Base-by-base conservation (phyloP, 2,888 invertebrate genomes). In the Lottia gigantea region DNA sequence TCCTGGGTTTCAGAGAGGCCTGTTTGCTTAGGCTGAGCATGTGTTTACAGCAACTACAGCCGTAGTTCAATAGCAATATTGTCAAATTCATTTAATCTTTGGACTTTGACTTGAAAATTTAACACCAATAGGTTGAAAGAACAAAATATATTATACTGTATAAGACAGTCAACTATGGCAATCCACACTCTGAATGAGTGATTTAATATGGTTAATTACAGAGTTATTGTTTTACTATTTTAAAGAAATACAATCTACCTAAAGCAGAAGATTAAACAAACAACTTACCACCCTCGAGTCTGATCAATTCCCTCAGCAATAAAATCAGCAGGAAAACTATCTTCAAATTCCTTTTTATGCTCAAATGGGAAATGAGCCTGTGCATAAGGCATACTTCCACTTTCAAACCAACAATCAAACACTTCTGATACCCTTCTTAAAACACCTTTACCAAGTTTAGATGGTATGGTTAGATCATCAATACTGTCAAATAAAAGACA, bases 381-480 rank as follows among this genome's bases (percentile, higher is more conserved):
- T 23, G 88, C 98, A 85, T 97, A 99, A 0, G 99, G 99, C 99
- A 99, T 99, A 25, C 97, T 96, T 6, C 99, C 98, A 0, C 97
- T 97, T 88, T 99, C 99, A 90, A 99, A 99, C 99, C 99, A 99
- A 88, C 99, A 99, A 89, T 99, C 99, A 89, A 99, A 99, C 0
- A 99, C 98, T 89, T 98, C 97, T 0, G 93, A 86, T 6, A 99
- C 93, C 69, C 99, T 92, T 75, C 91, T 92, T 46, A 99, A 89
- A 15, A 95, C 94, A 4, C 96, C 95, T 71, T 93, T 92, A 8
- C 96, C 97, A 47, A 93, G 91, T 68, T 91, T 91, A 0, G 98
- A 98, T 0, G 98, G 97, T 82, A 99, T 98, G 83, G 94, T 94
- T 73, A 99, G 90, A 82, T 94, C 91, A 89, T 99, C 99, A 79